Percentiles rank a stretch among this genome's conserved stretches.
These are phyloP conservation scores for Cenopis cana DNA, from an alignment of 2,888 invertebrate species.

Conservation along the genomic window DNA sequence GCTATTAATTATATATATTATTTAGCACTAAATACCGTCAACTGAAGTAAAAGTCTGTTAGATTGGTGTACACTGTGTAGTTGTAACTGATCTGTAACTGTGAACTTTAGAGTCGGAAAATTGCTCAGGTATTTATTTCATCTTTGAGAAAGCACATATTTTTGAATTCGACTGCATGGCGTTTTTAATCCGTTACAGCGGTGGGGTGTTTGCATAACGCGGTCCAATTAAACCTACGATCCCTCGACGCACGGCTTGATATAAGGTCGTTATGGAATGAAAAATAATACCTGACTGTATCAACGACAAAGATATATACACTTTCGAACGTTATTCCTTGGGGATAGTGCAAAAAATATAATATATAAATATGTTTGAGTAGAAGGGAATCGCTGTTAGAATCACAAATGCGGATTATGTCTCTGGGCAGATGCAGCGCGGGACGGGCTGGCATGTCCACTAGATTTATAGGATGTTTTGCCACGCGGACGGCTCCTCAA, in stretches of 20 bases:
- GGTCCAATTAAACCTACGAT: neutral
- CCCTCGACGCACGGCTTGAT: neutral
- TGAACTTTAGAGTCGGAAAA: too few relatives aligned
- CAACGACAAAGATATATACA: neutral
- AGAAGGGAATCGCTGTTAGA: slow-evolving; percentile 18
- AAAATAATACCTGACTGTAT: neutral
- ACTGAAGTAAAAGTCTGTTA: too few relatives aligned
- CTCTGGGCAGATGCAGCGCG: slow-evolving; percentile 28
- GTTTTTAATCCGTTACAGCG: too few relatives aligned
- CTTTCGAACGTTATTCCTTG: neutral
- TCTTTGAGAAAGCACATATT: too few relatives aligned
- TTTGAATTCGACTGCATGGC: too few relatives aligned
- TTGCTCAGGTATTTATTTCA: too few relatives aligned
- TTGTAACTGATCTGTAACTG: too few relatives aligned
- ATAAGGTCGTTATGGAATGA: neutral
- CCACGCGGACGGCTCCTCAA: slow-evolving; percentile 42
- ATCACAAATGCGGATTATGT: slow-evolving; percentile 35
- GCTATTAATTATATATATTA: too few relatives aligned
- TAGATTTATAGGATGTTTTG: slow-evolving; percentile 43
- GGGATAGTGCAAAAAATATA: neutral
- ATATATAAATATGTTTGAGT: neutral
- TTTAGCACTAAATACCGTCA: too few relatives aligned
- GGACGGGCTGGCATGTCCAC: slow-evolving; percentile 42
- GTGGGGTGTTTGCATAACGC: slow-evolving; percentile 4
- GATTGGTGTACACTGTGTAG: too few relatives aligned